phyloP scores from a whole-genome alignment of 2,888 invertebrate genomes.

The Platerodrilus igneus region DNA sequence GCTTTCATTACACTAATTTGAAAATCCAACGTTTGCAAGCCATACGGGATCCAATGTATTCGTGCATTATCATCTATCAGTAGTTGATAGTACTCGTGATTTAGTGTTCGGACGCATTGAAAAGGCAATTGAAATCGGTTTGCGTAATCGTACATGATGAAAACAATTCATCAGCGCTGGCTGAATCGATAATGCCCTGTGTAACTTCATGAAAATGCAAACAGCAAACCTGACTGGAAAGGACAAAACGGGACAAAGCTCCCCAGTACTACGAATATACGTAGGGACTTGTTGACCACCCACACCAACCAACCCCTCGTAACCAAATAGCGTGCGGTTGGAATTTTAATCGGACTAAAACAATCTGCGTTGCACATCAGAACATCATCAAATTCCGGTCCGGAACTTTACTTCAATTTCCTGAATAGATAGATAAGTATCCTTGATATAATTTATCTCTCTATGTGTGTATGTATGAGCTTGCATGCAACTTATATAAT shows the following conservation, averaged over 20 bases:
- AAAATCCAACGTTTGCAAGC: too few relatives aligned
- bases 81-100: conserved; percentile 47
- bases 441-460: too few relatives aligned
- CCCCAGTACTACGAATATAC: conserved; percentile 8
- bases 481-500: too few relatives aligned
- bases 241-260: conserved; percentile 25
- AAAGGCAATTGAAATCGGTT: conserved; percentile 50
- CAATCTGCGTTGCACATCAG: conserved; percentile 44
- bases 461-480: too few relatives aligned
- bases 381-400: conserved; percentile 34
- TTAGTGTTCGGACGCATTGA: conserved; percentile 47
- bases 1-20: too few relatives aligned
- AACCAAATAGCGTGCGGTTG: conserved; percentile 39
- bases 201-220: conserved; percentile 44
- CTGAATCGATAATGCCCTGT: conserved; percentile 38
- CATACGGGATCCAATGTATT: conserved; percentile 4
- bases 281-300: conserved; percentile 17
- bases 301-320: conserved; percentile 19
- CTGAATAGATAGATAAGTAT: too few relatives aligned
- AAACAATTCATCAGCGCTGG: conserved; percentile 49
- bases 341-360: conserved; percentile 49
- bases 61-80: conserved; percentile 16
- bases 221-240: conserved; percentile 30
- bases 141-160: conserved; percentile 50
- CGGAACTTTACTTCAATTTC: conserved; percentile 45